These are phyloP conservation scores for Archilochus colubris DNA, from an alignment of 2,113 vertebrate genomes.

Conservation along the genomic window DNA sequence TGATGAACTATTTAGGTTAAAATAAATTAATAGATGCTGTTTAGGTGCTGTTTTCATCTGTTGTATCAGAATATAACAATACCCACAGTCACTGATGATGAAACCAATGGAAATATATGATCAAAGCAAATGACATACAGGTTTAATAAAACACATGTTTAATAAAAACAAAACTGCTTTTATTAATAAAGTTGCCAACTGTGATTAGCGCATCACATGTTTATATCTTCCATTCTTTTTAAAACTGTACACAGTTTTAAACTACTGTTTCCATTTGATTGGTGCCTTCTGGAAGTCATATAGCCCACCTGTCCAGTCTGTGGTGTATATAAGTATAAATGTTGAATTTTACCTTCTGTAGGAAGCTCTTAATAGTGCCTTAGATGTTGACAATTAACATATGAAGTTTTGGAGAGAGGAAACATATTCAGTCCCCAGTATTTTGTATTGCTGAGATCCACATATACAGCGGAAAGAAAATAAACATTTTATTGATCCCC, in stretches of 20 bases:
- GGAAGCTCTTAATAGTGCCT: neutral
- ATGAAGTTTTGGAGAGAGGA: neutral
- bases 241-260: neutral
- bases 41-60: neutral
- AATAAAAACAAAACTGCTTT: neutral
- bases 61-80: neutral
- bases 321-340: neutral
- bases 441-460: neutral
- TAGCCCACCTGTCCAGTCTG: neutral
- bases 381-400: neutral
- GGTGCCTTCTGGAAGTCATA: neutral
- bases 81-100: neutral
- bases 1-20: neutral
- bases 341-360: neutral
- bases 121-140: neutral
- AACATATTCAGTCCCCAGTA: neutral
- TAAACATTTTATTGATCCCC: neutral
- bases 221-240: neutral
- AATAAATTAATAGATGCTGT: neutral
- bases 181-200: neutral
- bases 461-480: neutral
- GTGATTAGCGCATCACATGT: neutral
- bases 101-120: neutral
- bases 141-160: neutral
- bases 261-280: neutral